phyloP scores from a whole-genome alignment of 2,113 vertebrate genomes.

The Pyrgilauda ruficollis region DNA sequence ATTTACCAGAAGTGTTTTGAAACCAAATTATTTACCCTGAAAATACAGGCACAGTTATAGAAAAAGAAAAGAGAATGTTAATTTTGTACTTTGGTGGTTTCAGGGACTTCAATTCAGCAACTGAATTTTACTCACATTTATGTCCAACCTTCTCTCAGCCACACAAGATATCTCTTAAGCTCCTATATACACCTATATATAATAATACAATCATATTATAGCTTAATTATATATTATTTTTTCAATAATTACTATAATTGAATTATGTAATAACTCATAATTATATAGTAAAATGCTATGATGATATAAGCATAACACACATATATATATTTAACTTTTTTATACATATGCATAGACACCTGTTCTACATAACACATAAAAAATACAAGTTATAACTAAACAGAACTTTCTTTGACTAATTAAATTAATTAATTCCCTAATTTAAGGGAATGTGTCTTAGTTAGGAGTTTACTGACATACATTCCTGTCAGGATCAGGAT shows the following conservation, averaged over 20 bases:
- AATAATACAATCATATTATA: not conserved
- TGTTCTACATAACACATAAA: not conserved
- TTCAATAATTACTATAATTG: not conserved
- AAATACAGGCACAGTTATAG: not conserved
- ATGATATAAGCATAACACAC: not conserved
- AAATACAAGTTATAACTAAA: not conserved
- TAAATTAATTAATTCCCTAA: not conserved
- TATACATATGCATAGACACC: rapidly evolving
- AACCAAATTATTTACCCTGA: not conserved
- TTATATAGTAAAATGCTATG: not conserved
- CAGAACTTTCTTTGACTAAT: not conserved
- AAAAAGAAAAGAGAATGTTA: not conserved
- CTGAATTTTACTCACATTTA: not conserved
- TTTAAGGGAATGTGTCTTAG: not conserved
- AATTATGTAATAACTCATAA: not conserved
- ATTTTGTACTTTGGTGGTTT: not conserved
- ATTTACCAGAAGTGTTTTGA: not conserved
- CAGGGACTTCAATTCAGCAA: not conserved
- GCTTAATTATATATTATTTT: not conserved
- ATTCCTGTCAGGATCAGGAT: not conserved
- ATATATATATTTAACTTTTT: not conserved
- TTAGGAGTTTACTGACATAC: not conserved
- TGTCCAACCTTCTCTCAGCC: not conserved
- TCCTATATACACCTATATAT: not conserved
- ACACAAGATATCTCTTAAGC: not conserved